phyloP scores from a whole-genome alignment of 2,888 invertebrate species.

The Cheilosia urbana region DNA sequence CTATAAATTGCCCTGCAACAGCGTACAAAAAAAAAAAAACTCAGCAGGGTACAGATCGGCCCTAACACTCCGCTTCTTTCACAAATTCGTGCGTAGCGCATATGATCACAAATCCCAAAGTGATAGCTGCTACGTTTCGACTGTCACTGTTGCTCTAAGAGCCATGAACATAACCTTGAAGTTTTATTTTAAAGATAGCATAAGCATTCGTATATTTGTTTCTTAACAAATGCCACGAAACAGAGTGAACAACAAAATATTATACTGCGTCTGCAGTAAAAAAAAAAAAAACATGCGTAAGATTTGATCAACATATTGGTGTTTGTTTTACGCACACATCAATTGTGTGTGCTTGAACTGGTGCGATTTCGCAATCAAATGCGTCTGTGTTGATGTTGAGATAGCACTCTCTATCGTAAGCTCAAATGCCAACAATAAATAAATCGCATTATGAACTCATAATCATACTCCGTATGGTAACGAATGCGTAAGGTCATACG shows the following conservation, averaged over 20 bases:
- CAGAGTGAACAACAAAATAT: constrained; percentile 41
- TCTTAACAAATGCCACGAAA: constrained; percentile 45
- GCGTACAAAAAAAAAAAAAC: constrained; percentile 18
- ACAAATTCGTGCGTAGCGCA: constrained; percentile 61
- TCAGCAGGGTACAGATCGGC: constrained; percentile 25
- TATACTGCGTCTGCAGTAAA: constrained; percentile 67
- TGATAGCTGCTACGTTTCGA: constrained; percentile 55
- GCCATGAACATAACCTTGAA: constrained; percentile 74
- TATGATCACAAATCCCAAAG: constrained; percentile 58
- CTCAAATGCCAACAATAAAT: constrained; percentile 61
- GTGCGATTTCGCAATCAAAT: constrained; percentile 59
- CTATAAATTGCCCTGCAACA: constrained; percentile 61
- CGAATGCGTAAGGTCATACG: constrained; percentile 57
- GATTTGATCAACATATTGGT: constrained; percentile 47
- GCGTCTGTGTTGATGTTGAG: constrained; percentile 23
- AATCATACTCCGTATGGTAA: constrained; percentile 36
- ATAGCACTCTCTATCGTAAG: constrained; percentile 39
- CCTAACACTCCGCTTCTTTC: constrained; percentile 17
- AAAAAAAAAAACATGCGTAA: constrained; percentile 46
- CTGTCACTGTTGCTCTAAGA: constrained; percentile 57
- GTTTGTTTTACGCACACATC: constrained; percentile 36
- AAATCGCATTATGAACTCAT: constrained; percentile 64
- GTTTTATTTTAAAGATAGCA: constrained; percentile 66
- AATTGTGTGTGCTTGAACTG: constrained; percentile 20
- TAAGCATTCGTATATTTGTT: constrained; percentile 30